These are phyloP conservation scores for Chymomyza procnemis DNA, from an alignment of 2,888 invertebrate genomes.

Conservation along the genomic window DNA sequence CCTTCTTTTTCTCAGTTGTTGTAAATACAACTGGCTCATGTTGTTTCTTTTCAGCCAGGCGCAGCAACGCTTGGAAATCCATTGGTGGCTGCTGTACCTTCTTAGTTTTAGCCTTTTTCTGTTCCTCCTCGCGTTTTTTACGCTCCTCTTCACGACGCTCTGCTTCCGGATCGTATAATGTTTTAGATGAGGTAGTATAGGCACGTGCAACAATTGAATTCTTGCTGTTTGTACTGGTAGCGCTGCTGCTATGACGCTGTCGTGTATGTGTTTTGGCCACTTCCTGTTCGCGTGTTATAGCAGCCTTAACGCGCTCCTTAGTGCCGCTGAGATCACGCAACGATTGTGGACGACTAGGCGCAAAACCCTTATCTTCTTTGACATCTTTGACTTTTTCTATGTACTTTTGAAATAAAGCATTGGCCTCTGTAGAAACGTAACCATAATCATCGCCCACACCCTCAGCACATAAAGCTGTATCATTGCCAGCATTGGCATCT, in stretches of 20 bases:
- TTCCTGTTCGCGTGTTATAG: conserved; percentile 84
- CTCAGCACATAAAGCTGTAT: conserved; percentile 80
- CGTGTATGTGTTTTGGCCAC: conserved; percentile 83
- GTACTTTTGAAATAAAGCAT: conserved; percentile 89
- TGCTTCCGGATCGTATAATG: conserved; percentile 70
- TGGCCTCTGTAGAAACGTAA: conserved; percentile 90
- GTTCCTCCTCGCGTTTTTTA: conserved; percentile 73
- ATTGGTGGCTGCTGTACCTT: conserved; percentile 83
- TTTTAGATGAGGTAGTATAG: conserved; percentile 63
- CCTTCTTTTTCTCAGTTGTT: conserved; percentile 79
- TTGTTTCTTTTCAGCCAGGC: conserved; percentile 90
- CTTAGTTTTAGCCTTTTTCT: conserved; percentile 81
- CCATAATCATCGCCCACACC: conserved; percentile 95
- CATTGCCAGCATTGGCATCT: conserved; percentile 89
- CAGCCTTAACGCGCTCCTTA: conserved; percentile 87
- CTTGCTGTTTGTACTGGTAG: conserved; percentile 8
- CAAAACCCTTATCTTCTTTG: conserved; percentile 84
- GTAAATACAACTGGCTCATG: conserved; percentile 84
- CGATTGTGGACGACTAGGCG: conserved; percentile 78
- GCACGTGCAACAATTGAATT: conserved; percentile 56
- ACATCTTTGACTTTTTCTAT: conserved; percentile 84
- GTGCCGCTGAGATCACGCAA: conserved; percentile 80
- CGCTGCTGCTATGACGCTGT: conserved; percentile 52
- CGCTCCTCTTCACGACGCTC: conserved; percentile 69
- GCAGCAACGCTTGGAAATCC: conserved; percentile 88